Conservation (phyloP, 2,888 invertebrate genomes). For the Amblyjoppa fuscipennis region DNA sequence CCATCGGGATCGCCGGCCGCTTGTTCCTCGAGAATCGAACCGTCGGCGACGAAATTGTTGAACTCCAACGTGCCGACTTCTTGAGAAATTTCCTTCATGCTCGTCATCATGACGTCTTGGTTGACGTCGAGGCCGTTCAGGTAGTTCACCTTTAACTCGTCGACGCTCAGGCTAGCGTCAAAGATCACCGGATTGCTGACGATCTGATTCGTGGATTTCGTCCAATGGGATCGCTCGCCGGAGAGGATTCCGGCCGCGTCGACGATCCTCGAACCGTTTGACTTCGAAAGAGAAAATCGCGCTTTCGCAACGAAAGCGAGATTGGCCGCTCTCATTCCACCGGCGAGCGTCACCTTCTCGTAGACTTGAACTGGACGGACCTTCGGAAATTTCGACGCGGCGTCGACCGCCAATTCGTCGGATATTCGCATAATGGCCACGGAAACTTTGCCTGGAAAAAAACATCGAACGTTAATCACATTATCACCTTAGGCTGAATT, state of each 20-base stretch:
- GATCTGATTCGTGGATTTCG: constrained; percentile 77
- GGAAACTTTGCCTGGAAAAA: constrained; percentile 73
- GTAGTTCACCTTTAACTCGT: constrained; percentile 72
- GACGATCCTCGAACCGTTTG: neutral
- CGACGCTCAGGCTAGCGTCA: constrained; percentile 73
- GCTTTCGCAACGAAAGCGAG: constrained; percentile 62
- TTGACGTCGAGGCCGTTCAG: constrained; percentile 74
- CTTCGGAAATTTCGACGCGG: constrained; percentile 47
- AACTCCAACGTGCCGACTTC: constrained; percentile 71
- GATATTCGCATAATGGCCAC: constrained; percentile 73
- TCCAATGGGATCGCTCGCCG: constrained; percentile 74
- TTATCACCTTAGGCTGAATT: no score
- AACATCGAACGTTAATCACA: neutral
- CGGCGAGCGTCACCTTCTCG: constrained; percentile 74
- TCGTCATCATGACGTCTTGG: constrained; percentile 77
- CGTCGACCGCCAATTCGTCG: constrained; percentile 72
- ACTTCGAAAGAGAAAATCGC: constrained; percentile 4
- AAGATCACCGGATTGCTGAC: constrained; percentile 71
- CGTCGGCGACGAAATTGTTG: constrained; percentile 69
- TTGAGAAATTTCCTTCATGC: constrained; percentile 64
- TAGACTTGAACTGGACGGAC: constrained; percentile 74
- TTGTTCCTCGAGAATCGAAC: constrained; percentile 57
- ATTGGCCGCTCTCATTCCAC: constrained; percentile 72
- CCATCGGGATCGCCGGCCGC: neutral
- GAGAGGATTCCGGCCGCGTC: neutral